These are phyloP conservation scores for Drosophila repleta DNA, from an alignment of 1,140 invertebrate species.

Conservation along the genomic window DNA sequence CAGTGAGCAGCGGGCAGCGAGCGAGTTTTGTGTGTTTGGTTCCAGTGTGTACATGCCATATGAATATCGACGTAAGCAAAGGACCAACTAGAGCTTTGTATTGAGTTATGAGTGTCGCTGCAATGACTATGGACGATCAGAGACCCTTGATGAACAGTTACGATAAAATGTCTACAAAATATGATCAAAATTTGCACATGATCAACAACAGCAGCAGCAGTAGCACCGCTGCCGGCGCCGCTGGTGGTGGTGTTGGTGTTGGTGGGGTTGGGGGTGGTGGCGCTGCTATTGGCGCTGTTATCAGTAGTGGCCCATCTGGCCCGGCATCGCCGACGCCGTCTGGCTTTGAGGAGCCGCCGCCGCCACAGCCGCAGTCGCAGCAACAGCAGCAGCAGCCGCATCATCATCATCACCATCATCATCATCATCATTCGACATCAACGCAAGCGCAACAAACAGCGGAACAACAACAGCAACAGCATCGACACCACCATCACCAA, in stretches of 20 bases:
- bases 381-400: constrained; percentile 37
- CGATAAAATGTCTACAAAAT: constrained; percentile 82
- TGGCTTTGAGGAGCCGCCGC: constrained; percentile 57
- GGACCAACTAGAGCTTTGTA: constrained; percentile 46
- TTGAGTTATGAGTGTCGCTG: constrained; percentile 83
- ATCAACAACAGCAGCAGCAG: constrained; percentile 37
- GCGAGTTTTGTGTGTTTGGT: constrained; percentile 40
- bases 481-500: constrained; percentile 57
- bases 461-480: constrained; percentile 48
- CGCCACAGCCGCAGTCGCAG: constrained; percentile 26
- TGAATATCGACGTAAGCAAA: constrained; percentile 47
- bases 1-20: constrained; percentile 16
- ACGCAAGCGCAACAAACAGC: constrained; percentile 54
- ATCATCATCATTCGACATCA: constrained; percentile 51
- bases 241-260: constrained; percentile 32
- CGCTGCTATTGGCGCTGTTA: constrained; percentile 13
- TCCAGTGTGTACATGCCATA: constrained; percentile 45
- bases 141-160: constrained; percentile 84
- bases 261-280: constrained; percentile 16
- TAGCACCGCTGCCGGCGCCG: constrained; percentile 29
- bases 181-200: constrained; percentile 76
- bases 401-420: constrained; percentile 47
- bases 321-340: constrained; percentile 80
- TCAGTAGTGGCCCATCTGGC: constrained; percentile 53
- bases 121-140: constrained; percentile 84